Evolutionary conservation across 2,113 vertebrate species (phyloP), one percentile per base, ranked within the genome.

Genomic region (Channa argus): DNA sequence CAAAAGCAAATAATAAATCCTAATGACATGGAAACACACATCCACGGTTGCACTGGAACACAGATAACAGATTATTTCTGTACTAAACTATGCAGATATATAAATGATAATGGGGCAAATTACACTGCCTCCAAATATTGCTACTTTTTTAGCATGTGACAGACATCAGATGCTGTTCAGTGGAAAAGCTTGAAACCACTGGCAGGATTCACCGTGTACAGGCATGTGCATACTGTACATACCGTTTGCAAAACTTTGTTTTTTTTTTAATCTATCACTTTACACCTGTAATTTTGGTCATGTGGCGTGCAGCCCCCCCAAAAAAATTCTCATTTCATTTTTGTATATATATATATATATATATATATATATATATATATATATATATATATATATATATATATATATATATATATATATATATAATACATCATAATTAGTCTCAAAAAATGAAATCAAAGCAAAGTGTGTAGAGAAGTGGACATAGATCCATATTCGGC

Each of bases 21-120:
- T 54, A 71, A 44, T 75, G 53, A n/a, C 71, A 72, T 54, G 49
- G 46, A 49, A 34, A 61, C 39, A 15, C 6, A 15, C 6, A 11
- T 8, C 1, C 14, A 15, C 8, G 8, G 11, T 5, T 5, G 39
- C 39, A 0, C 39, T 24, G 61, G 53, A 78, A 15, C 50, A 41
- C 44, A 62, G 43, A 43, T 14, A 3, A 13, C 4, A 45, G 34
- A 34, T 24, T 13, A 14, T 12, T 45, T 13, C 41, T 61, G 43
- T 24, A 34, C 38, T 38, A 38, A 0, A 38, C 36, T 13, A n/a
- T 14, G 12, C 56, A 60, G 3, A 6, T 10, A 6, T 43, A 43
- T n/a, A 36, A 14, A 12, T 47, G 1, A 13, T 46, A 41, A 41
- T 7, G 12, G 2, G 46, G 5, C 39, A 5, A 41, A 41, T 41